A percentile compares a stretch with the other conserved stretches of the same genome.
phyloP scores from a whole-genome alignment of 1,140 invertebrate species.

The Pseudomyrmex concolor region DNA sequence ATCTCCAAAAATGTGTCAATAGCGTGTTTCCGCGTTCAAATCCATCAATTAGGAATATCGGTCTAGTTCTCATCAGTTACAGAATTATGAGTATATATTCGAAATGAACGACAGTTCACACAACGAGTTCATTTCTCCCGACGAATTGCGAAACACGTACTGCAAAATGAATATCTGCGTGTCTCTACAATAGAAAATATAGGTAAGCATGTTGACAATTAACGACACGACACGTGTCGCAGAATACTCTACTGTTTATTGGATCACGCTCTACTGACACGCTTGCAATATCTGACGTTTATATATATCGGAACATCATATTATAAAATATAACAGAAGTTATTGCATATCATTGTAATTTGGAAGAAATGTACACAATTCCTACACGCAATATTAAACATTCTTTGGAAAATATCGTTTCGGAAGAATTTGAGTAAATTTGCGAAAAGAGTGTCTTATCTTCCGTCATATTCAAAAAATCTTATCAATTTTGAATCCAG shows the following conservation, averaged over 20 bases:
- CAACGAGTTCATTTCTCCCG: background rate
- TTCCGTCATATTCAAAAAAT: background rate
- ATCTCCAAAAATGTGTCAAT: background rate
- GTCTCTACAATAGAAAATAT: slow-evolving; percentile 51
- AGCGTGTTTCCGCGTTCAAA: slow-evolving; percentile 1
- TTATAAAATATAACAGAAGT: slow-evolving; percentile 45
- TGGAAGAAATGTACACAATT: background rate
- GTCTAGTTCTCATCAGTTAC: slow-evolving; percentile 13
- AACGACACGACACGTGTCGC: slow-evolving; percentile 59
- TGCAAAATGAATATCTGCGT: slow-evolving; percentile 47
- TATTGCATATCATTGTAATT: slow-evolving; percentile 30
- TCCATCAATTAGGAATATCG: slow-evolving; percentile 45
- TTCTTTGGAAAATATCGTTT: background rate
- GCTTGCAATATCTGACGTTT: slow-evolving; percentile 54
- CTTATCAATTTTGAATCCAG: slow-evolving; percentile 66
- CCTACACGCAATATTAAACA: background rate
- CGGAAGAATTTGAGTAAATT: background rate
- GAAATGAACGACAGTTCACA: background rate
- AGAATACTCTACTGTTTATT: slow-evolving; percentile 39
- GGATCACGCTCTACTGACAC: slow-evolving; percentile 35
- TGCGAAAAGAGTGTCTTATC: background rate
- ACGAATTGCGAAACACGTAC: slow-evolving; percentile 33
- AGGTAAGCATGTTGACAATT: slow-evolving; percentile 57
- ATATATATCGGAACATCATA: slow-evolving; percentile 31
- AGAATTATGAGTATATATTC: slow-evolving; percentile 1